Base-by-base conservation (phyloP, 1,140 invertebrate species). In the Trialeurodes vaporariorum region DNA sequence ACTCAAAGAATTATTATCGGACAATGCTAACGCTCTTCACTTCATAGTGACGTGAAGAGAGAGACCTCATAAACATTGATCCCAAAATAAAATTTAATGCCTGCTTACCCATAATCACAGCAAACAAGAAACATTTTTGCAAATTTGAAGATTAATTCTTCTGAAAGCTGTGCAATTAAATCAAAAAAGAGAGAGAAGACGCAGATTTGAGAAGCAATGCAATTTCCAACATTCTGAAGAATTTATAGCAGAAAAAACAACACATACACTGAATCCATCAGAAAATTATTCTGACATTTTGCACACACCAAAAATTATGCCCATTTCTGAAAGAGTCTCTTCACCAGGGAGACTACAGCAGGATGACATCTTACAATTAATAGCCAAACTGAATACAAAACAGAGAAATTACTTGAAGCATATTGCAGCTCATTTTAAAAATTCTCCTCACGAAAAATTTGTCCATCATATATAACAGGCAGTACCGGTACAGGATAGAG, bases 41-140 rank as follows among this genome's bases (percentile, higher is more conserved):
- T 2, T 34, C 64, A 58, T 65, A 34, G 64, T 9, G 64, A n/a
- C 13, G 58, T 59, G 64, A 65, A 59, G 21, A 12, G 58, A 59
- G 58, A 23, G 64, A 65, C 5, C 2, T 65, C 21, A 2, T 59
- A 11, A 59, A 23, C 17, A 27, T 58, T 11, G n/a, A 49, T 49
- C 5, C 17, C 34, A 9, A 49, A 9, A 5, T 9, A 49, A 17
- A 9, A 49, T 49, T 49, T 49, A 17, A 49, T 5, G 17, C 5
- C 5, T 9, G 17, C 34, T 9, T 49, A 9, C 5, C 34, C 5
- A 65, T 60, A 9, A n/a, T 34, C 11, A 49, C 2, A 40, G n/a
- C 2, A 65, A 58, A 49, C 17, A 49, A 34, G 58, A 2, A 49
- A 40, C 11, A 58, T 59, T 26, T 9, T 65, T 40, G 49, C 9